Evolutionary conservation across 2,113 vertebrate genomes (phyloP), one percentile per base, ranked within the genome.

Genomic region (Montifringilla adamsi): DNA sequence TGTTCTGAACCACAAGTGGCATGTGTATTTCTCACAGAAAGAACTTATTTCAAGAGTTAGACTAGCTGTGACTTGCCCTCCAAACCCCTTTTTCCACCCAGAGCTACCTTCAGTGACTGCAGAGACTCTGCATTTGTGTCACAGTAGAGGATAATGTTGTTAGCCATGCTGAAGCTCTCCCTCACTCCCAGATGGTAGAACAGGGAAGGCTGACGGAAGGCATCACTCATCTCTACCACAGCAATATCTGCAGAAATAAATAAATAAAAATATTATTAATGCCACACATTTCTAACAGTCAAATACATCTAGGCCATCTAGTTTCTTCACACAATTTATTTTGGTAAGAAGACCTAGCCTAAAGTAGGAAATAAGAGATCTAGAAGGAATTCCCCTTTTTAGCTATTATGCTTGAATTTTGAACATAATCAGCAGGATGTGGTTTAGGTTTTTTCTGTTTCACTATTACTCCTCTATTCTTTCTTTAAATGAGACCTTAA

Each of bases 121-220:
- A 99, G 98, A 27, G 99, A 99, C 86, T 99, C 98, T 0, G 98
- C 98, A 37, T 99, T 99, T 18, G 98, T 99, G 85, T 99, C 99
- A 84, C 99, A 99, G 98, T 99, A 99, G 83, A 99, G 98, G 96
- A 99, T 99, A 95, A 99, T 99, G 97, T 99, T 99, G 98, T 99
- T 99, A 93, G 99, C 99, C 99, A 99, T 99, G 97, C 99, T 99
- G 99, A 99, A 99, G 96, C 99, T 99, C 94, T 99, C 99, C 93
- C 99, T 94, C 92, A 99, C 99, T 46, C 99, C 99, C 44, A 99
- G 98, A 93, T 99, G 99, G 97, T 99, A 99, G 95, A 99, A 99
- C 56, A 99, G 98, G 7, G 99, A 99, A 6, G 99, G 99, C 72
- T 99, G 99, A n/a, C 99, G 99, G 96, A 99, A 99, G 27, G 99